A percentile compares a stretch with the other conserved stretches of the same genome.
These are phyloP conservation scores for Micronycteris hirsuta DNA, from an alignment of 2,113 vertebrate genomes.

Conservation along the genomic window DNA sequence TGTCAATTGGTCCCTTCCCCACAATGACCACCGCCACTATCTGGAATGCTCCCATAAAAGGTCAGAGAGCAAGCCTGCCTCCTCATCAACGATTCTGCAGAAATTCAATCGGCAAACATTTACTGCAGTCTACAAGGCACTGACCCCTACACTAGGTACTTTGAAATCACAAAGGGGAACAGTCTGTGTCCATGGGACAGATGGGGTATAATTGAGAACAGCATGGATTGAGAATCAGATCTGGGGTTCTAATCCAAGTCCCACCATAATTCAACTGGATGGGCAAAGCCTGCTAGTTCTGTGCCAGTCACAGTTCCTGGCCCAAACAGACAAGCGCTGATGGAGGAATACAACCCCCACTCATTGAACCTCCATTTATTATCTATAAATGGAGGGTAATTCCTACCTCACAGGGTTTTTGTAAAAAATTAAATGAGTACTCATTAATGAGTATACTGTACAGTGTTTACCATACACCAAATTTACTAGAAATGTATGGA, in stretches of 20 bases:
- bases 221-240: not conserved
- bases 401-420: not conserved
- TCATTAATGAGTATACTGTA: not conserved
- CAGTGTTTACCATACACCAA: not conserved
- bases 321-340: not conserved
- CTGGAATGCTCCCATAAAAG: not conserved
- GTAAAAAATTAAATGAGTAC: not conserved
- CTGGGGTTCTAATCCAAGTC: not conserved
- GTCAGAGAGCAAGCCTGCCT: not conserved
- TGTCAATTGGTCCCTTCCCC: not conserved
- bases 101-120: not conserved
- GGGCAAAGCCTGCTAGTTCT: not conserved
- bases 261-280: not conserved
- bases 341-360: not conserved
- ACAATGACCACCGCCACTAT: not conserved
- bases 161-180: not conserved
- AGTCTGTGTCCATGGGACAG: not conserved
- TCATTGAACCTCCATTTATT: not conserved
- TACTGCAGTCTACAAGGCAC: not conserved
- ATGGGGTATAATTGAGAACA: not conserved
- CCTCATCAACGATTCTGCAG: not conserved
- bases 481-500: not conserved
- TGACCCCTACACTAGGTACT: not conserved
- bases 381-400: not conserved
- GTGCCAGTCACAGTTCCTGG: not conserved